These are phyloP conservation scores for Chymomyza costata DNA, from an alignment of 1,140 invertebrate species.

Conservation along the genomic window DNA sequence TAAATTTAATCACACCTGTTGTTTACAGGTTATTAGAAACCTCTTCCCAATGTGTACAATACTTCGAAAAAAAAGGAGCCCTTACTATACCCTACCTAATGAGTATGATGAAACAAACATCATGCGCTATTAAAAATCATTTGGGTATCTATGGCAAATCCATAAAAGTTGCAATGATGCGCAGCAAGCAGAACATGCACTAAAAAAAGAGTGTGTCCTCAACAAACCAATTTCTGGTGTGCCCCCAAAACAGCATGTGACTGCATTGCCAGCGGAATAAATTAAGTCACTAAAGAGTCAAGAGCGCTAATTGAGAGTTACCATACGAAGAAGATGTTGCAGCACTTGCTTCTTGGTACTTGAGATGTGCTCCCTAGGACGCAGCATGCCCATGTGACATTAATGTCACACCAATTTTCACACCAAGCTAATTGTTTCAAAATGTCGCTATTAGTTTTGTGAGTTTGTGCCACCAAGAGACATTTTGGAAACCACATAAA, in stretches of 20 bases:
- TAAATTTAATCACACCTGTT: no score
- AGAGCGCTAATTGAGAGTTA: no score
- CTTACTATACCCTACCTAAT: no score
- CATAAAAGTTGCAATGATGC: conserved; percentile 35
- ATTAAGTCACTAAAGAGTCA: conserved; percentile 39
- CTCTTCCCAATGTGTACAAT: no score
- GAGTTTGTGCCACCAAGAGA: conserved; percentile 1
- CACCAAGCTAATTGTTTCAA: conserved; percentile 58
- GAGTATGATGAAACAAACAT: no score
- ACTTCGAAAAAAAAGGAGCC: no score
- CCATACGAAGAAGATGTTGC: neutral
- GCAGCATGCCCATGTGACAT: conserved; percentile 1
- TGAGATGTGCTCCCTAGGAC: conserved; percentile 18
- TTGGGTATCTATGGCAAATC: conserved; percentile 23
- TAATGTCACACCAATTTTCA: conserved; percentile 15
- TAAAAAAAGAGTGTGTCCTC: conserved; percentile 53
- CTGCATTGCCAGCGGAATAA: conserved; percentile 41
- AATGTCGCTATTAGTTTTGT: conserved; percentile 52
- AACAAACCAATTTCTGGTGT: conserved; percentile 32
- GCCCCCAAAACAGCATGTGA: conserved; percentile 33
- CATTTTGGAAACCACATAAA: conserved; percentile 72
- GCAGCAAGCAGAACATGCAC: conserved; percentile 15
- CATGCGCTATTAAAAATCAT: conserved; percentile 34
- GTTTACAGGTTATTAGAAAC: no score
- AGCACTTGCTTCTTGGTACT: conserved; percentile 25